Evolutionary conservation across 2,113 vertebrate species (phyloP).

Genomic region (Microtus montanus): DNA sequence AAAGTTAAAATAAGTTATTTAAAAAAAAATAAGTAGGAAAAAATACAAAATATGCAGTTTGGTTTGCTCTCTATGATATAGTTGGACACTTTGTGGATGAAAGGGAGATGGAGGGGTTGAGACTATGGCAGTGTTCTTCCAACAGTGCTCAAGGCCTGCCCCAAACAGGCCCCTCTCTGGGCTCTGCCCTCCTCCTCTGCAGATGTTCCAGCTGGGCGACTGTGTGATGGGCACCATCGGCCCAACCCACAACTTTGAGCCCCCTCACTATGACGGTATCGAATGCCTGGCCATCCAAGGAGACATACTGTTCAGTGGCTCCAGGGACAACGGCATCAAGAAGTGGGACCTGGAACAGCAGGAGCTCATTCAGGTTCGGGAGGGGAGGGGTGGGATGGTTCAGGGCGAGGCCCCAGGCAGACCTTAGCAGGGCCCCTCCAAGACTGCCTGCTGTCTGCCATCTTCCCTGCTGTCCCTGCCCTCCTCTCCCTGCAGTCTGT

Average conservation of each 20-base stretch:
- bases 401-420: background rate
- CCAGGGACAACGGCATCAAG: conserved; percentile 97
- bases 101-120: background rate
- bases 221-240: conserved; percentile 90
- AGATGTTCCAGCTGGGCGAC: conserved; percentile 95
- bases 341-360: conserved; percentile 98
- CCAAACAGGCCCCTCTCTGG: background rate
- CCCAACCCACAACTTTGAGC: conserved; percentile 97
- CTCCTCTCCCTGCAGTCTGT: too few species aligned
- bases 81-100: background rate
- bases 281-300: conserved; percentile 95
- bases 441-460: too few species aligned
- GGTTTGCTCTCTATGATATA: too few species aligned
- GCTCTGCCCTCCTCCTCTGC: background rate
- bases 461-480: too few species aligned
- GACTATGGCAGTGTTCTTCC: background rate
- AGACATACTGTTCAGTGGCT: conserved; percentile 94
- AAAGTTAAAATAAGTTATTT: too few species aligned
- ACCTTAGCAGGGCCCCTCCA: background rate
- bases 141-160: too few species aligned
- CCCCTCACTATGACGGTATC: conserved; percentile 97
- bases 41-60: rapidly evolving
- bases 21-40: too few species aligned
- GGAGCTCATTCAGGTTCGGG: conserved; percentile 93
- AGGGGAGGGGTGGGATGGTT: rapidly evolving